Conservation (phyloP, 2,113 vertebrate genomes). For the Pogona vitticeps region DNA sequence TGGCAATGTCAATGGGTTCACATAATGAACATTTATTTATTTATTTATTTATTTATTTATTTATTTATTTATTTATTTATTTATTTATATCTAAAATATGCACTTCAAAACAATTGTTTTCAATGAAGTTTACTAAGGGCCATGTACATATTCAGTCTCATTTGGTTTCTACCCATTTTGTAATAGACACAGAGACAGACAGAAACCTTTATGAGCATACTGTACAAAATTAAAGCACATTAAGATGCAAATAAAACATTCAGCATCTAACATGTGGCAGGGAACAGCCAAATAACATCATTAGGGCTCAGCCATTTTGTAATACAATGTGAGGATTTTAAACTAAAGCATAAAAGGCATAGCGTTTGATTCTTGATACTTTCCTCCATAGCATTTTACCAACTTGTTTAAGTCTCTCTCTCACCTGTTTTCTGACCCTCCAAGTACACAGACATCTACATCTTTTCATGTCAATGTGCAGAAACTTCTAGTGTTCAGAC, state of each 20-base stretch:
- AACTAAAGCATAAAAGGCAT: neutral
- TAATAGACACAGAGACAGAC: too few species aligned
- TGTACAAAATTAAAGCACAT: too few species aligned
- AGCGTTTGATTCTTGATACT: neutral
- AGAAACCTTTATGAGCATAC: too few species aligned
- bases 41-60: neutral
- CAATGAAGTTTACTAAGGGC: neutral
- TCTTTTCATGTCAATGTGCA: neutral
- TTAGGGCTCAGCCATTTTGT: too few species aligned
- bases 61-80: neutral
- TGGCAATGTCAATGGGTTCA: slow-evolving; percentile 1
- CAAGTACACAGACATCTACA: neutral
- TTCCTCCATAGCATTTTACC: neutral
- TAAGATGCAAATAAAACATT: too few species aligned
- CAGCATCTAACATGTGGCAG: too few species aligned
- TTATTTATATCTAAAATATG: neutral
- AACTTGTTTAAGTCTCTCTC: neutral
- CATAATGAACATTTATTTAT: neutral
- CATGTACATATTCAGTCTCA: neutral
- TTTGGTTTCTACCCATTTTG: neutral
- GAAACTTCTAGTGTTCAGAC: neutral
- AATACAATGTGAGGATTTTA: neutral
- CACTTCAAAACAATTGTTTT: neutral
- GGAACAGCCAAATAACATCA: too few species aligned
- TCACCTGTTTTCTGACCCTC: neutral